Conservation (phyloP, 2,113 vertebrate species). For the Thalassoma bifasciatum region DNA sequence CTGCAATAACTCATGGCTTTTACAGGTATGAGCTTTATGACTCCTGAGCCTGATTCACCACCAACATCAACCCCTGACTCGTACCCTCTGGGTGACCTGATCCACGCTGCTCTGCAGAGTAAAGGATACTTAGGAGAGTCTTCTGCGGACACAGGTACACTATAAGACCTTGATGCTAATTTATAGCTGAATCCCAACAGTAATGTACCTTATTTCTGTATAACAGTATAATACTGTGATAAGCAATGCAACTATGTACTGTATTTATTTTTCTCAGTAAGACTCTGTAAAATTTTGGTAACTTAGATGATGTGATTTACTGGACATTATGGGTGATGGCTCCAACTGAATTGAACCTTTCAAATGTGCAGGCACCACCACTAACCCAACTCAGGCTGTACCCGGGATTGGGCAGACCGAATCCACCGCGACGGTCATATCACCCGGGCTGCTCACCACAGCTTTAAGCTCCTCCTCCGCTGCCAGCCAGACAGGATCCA, state of each 20-base stretch:
- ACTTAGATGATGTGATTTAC: background rate
- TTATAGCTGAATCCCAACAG: too few species aligned
- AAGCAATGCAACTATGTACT: too few species aligned
- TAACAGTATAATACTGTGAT: too few species aligned
- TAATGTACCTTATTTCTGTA: too few species aligned
- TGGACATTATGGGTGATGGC: background rate
- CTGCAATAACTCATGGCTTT: conserved; percentile 14
- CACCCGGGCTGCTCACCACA: conserved; percentile 85
- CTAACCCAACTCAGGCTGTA: conserved; percentile 82
- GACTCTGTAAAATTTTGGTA: too few species aligned
- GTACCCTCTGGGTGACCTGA: conserved; percentile 83
- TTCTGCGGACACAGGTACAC: conserved; percentile 82
- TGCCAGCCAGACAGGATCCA: conserved; percentile 62
- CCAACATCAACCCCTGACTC: conserved; percentile 75
- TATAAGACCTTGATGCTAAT: background rate
- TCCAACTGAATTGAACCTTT: conserved; percentile 20
- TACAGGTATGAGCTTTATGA: conserved; percentile 86
- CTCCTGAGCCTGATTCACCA: conserved; percentile 67
- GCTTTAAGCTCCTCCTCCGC: conserved; percentile 79
- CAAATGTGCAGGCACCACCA: conserved; percentile 78
- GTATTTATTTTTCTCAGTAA: too few species aligned
- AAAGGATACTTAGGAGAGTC: conserved; percentile 85
- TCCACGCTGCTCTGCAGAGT: conserved; percentile 88
- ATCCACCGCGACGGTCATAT: conserved; percentile 76
- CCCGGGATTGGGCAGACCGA: conserved; percentile 71